Evolutionary conservation across 2,113 vertebrate species (phyloP), one percentile per base, ranked within the genome.

Genomic region (Empidonax alnorum): DNA sequence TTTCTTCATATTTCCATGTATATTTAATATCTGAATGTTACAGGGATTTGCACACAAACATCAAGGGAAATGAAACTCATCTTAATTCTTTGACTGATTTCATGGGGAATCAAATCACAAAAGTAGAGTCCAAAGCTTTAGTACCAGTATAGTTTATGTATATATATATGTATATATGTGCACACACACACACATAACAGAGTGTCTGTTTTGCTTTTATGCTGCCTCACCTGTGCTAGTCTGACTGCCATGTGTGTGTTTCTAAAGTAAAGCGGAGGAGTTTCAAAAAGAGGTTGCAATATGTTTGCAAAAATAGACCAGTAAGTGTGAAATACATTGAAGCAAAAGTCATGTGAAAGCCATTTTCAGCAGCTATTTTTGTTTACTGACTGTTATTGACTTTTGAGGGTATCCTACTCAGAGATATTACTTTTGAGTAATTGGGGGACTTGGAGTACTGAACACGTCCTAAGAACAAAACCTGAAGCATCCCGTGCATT

Each of bases 401-500:
- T 93, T 90, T 84, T 62, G 56, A 61, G 69, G 49, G 37, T 73
- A 72, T 62, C 65, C 79, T 94, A n/a, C 52, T 88, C 93, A 65
- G 47, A 94, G 69, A 59, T 93, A 80, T 28, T 97, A 67, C 61
- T 96, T 95, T 90, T 96, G 85, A 93, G 84, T 65, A 83, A 82
- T 28, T n/a, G 62, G 88, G 62, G 84, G 74, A 63, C n/a, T 50
- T 65, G 22, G 25, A 71, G 44, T 52, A 49, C 56, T 89, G 67
- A 90, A 4, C 81, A 11, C 76, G 81, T 95, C 85, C 37, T 61
- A 73, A 15, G 31, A 65, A 20, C 63, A 61, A 74, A 86, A 84
- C 15, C 31, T 42, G 35, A 80, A 55, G 9, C 22, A 39, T 59
- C 55, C 8, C 10, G 9, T 68, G 22, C 16, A 59, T 93, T 87